These are phyloP conservation scores for Oryzaephilus surinamensis DNA, from an alignment of 1,140 invertebrate genomes.

Conservation along the genomic window DNA sequence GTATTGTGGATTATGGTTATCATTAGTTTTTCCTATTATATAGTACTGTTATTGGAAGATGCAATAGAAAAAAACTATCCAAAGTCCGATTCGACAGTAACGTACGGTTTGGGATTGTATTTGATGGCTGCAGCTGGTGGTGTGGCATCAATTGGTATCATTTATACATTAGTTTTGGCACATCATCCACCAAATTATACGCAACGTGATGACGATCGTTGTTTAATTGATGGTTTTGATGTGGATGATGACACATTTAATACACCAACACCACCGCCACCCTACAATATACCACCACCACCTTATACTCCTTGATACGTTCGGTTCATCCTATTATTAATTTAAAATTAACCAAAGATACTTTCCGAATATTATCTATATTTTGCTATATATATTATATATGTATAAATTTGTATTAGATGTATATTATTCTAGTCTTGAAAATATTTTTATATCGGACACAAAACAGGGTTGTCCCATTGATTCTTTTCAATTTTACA, in stretches of 20 bases:
- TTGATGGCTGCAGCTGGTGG: conserved; percentile 28
- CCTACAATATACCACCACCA: conserved; percentile 40
- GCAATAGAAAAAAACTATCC: conserved; percentile 24
- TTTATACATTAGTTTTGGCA: conserved; percentile 34
- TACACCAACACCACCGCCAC: conserved; percentile 40
- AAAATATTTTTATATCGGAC: too few species aligned
- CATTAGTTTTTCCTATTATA: conserved; percentile 30
- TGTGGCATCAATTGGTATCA: conserved; percentile 24
- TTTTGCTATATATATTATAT: too few species aligned
- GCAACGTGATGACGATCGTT: conserved; percentile 26
- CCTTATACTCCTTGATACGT: conserved; percentile 42
- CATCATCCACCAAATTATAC: conserved; percentile 34
- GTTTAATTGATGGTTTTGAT: conserved; percentile 34
- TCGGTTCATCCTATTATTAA: too few species aligned
- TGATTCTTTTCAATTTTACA: too few species aligned
- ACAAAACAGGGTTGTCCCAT: too few species aligned
- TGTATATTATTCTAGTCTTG: too few species aligned
- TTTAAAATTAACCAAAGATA: too few species aligned
- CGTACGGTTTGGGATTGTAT: conserved; percentile 33
- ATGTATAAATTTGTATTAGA: too few species aligned
- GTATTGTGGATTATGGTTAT: conserved; percentile 33
- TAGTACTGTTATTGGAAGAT: conserved; percentile 27
- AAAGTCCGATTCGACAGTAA: conserved; percentile 24
- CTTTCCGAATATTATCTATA: too few species aligned
- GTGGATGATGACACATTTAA: conserved; percentile 36